Evolutionary conservation across 2,888 invertebrate species (phyloP), one percentile per base, ranked within the genome.

Genomic region (Cheiracanthium punctorium): DNA sequence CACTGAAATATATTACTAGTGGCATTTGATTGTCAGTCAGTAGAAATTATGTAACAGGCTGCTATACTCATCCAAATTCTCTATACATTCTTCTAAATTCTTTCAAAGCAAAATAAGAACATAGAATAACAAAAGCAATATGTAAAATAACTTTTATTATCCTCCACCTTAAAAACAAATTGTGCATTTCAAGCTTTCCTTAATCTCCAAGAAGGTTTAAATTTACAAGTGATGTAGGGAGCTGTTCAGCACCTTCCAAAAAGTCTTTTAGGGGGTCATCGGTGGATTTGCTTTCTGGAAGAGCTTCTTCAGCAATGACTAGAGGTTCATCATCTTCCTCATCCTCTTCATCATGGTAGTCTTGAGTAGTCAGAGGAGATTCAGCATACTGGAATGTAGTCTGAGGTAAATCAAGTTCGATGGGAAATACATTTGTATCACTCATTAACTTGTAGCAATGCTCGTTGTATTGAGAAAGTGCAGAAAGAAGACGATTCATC

Each of bases 341-440:
- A 12, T 80, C 85, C 4, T 88, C 88, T 0, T 86, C 84, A n/a
- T 89, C 89, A 28, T 89, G 89, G 71, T 92, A 91, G 70, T 91
- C 90, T 70, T 76, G 85, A 88, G 91, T 90, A 75, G 90, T 90
- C 0, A 91, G 89, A 84, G 91, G 90, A 71, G 90, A 89, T 0
- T 91, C 91, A 87, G 92, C 91, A 87, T 92, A 98, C 90, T 97
- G 96, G 92, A 98, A 98, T 29, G 97, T 97, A 80, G 95, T 96
- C 89, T 96, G 95, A 0, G 96, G 95, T 8, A 99, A 93, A 92
- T 98, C 98, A 20, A 98, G 96, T 93, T 99, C 98, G 0, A 99
- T 97, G 0, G 98, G 98, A 92, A 99, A 99, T 0, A 98, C 93
- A 0, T 95, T 95, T 14, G 95, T 95, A 71, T 95, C 94, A 86